These are phyloP conservation scores for Dicycla oo DNA, from an alignment of 2,888 invertebrate species.

Conservation along the genomic window DNA sequence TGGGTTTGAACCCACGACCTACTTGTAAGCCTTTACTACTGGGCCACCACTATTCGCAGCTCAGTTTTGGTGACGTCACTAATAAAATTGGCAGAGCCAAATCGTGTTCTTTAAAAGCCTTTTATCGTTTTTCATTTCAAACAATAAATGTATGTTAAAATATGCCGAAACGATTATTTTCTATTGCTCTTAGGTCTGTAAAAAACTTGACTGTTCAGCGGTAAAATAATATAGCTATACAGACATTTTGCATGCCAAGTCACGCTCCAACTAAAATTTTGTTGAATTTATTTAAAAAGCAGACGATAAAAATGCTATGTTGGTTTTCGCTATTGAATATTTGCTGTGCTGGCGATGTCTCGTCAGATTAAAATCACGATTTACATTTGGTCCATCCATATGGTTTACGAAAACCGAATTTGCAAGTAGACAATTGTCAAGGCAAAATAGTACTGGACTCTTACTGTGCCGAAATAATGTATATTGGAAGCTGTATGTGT, in stretches of 20 bases:
- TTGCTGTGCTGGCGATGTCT: slow-evolving; percentile 53
- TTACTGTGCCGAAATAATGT: slow-evolving; percentile 6
- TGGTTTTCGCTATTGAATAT: slow-evolving; percentile 59
- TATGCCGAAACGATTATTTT: slow-evolving; percentile 61
- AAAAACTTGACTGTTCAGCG: slow-evolving; percentile 61
- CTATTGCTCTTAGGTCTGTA: slow-evolving; percentile 56
- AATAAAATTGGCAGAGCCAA: slow-evolving; percentile 38
- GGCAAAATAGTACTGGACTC: slow-evolving; percentile 9
- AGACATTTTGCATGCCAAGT: slow-evolving; percentile 64
- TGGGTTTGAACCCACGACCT: too few species aligned
- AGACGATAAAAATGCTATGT: slow-evolving; percentile 61
- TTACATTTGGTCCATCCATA: slow-evolving; percentile 54
- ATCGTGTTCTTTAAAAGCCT: slow-evolving; percentile 64
- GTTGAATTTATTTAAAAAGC: slow-evolving; percentile 67
- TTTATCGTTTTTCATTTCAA: slow-evolving; percentile 63
- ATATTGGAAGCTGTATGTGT: not conserved
- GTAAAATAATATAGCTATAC: slow-evolving; percentile 57
- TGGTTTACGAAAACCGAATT: slow-evolving; percentile 36
- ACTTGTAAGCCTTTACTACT: too few species aligned
- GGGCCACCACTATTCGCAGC: too few species aligned
- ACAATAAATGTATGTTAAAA: slow-evolving; percentile 64
- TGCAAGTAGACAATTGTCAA: slow-evolving; percentile 10
- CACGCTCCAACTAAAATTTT: slow-evolving; percentile 65
- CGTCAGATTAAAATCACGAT: slow-evolving; percentile 60
- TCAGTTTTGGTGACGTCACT: slow-evolving; percentile 38